Evolutionary conservation across 2,113 vertebrate species (phyloP).

Genomic region (Epinephelus lanceolatus): DNA sequence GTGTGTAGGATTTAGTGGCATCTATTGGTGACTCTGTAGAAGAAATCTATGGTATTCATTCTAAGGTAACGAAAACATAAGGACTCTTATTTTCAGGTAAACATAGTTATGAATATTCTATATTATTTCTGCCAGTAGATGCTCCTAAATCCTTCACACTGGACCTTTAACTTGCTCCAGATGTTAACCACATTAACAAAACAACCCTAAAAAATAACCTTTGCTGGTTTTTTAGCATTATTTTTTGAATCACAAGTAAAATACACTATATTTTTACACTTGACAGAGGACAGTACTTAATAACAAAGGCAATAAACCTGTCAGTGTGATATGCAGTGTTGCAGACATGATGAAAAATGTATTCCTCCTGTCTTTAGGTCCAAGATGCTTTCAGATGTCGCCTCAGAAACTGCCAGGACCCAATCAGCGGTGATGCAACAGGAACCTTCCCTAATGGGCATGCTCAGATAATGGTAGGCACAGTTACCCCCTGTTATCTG

Average conservation of each 20-base stretch:
- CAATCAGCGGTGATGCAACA: constrained; percentile 95
- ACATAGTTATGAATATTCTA: too few species aligned
- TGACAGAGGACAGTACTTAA: neutral
- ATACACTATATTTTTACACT: neutral
- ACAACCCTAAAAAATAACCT: neutral
- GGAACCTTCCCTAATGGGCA: constrained; percentile 99
- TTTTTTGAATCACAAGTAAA: neutral
- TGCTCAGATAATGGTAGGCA: constrained; percentile 98
- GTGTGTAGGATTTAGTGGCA: too few species aligned
- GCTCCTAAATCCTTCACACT: too few species aligned
- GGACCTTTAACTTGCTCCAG: too few species aligned
- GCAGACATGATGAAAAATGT: neutral
- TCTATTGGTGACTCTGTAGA: too few species aligned
- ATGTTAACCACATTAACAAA: neutral
- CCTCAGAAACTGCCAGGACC: constrained; percentile 97
- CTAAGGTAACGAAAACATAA: too few species aligned
- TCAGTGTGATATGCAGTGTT: neutral
- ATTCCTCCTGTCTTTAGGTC: constrained; percentile 83
- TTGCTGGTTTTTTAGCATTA: too few species aligned
- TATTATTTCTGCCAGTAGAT: too few species aligned
- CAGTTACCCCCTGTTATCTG: constrained; percentile 43
- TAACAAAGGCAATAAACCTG: neutral
- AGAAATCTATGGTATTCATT: too few species aligned
- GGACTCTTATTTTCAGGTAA: too few species aligned
- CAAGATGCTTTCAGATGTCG: constrained; percentile 99